A percentile compares a stretch with the other conserved stretches of the same genome.
These are phyloP conservation scores for Drosophila dives DNA, from an alignment of 2,888 invertebrate genomes.

Conservation along the genomic window DNA sequence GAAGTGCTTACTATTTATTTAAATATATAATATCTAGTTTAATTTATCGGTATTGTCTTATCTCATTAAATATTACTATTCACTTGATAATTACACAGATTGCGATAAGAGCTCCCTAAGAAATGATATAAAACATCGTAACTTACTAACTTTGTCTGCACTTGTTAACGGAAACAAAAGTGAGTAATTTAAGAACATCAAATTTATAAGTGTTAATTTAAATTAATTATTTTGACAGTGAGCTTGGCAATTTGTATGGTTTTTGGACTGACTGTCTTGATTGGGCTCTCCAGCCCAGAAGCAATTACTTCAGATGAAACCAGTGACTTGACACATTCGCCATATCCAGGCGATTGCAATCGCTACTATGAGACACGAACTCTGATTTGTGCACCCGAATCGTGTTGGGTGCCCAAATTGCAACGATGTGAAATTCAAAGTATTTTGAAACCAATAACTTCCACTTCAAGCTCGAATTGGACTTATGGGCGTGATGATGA, in stretches of 20 bases:
- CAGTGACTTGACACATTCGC: background rate
- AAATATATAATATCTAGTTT: background rate
- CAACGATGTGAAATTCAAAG: slow-evolving; percentile 39
- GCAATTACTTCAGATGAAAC: no score
- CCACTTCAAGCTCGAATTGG: background rate
- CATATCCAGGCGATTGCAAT: slow-evolving; percentile 50
- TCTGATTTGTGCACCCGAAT: slow-evolving; percentile 32
- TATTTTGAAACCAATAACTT: background rate
- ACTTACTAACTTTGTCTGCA: background rate
- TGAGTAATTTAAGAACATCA: slow-evolving; percentile 7
- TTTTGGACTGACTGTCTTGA: slow-evolving; percentile 4
- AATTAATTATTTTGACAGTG: slow-evolving; percentile 33
- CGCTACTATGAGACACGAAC: slow-evolving; percentile 31
- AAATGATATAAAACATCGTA: slow-evolving; percentile 27
- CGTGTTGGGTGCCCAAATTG: slow-evolving; percentile 38
- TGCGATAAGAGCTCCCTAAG: background rate
- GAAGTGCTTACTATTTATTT: background rate
- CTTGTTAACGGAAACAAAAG: slow-evolving; percentile 22
- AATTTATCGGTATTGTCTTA: background rate
- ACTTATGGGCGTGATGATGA: background rate
- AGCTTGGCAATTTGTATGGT: background rate
- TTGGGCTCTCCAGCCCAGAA: slow-evolving; percentile 4
- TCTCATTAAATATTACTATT: slow-evolving; percentile 1
- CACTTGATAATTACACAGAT: background rate
- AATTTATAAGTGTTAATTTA: background rate